Conservation (phyloP, 2,888 invertebrate species). For the Mycogona germanica region DNA sequence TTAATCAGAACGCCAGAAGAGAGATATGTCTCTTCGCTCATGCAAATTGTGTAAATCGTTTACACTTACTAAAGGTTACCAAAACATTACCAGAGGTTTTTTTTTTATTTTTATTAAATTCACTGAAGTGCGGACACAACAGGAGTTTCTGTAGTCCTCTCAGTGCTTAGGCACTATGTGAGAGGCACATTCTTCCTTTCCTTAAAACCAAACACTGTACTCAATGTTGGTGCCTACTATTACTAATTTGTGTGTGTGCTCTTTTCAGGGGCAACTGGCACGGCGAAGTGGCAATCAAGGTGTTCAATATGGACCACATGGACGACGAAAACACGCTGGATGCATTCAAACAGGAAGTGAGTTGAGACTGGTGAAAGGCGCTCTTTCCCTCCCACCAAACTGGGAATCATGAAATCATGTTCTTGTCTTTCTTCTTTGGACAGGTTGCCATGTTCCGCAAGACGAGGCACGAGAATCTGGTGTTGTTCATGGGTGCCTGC, state of each 20-base stretch:
- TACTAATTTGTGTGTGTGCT: background rate
- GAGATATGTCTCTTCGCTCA: too few relatives aligned
- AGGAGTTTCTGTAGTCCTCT: too few relatives aligned
- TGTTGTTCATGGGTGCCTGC: constrained; percentile 98
- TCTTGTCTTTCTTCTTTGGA: constrained; percentile 14
- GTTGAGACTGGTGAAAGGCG: constrained; percentile 15
- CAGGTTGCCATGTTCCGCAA: constrained; percentile 90
- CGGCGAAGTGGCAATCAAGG: constrained; percentile 94
- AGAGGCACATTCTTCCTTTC: too few relatives aligned
- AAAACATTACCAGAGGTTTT: too few relatives aligned
- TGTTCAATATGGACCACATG: constrained; percentile 81
- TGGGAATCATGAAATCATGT: background rate
- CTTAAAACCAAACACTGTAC: constrained; percentile 7
- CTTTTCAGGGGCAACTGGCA: constrained; percentile 78
- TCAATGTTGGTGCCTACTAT: background rate
- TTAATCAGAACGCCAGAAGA: too few relatives aligned
- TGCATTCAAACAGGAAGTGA: constrained; percentile 85
- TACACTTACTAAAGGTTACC: too few relatives aligned
- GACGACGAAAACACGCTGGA: constrained; percentile 75
- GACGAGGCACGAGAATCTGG: constrained; percentile 95
- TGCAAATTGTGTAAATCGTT: too few relatives aligned
- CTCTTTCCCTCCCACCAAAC: background rate
- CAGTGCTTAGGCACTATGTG: too few relatives aligned
- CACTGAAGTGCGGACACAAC: too few relatives aligned
- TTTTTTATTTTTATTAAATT: background rate